Percentiles rank a stretch among this genome's conserved stretches.
Conservation (phyloP, 2,888 invertebrate species). For the Lathronympha strigana region DNA sequence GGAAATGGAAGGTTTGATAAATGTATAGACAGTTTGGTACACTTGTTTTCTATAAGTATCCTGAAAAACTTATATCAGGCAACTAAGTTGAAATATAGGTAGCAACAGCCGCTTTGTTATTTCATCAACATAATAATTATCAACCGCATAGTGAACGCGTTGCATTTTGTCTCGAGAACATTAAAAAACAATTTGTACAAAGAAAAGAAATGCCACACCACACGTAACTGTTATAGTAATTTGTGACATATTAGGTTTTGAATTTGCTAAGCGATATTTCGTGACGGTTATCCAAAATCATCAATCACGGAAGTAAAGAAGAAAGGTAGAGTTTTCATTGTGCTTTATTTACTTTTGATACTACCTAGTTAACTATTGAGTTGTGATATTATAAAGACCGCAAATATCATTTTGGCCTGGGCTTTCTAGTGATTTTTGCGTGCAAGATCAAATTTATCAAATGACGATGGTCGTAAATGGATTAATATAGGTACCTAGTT, state of each 20-base stretch:
- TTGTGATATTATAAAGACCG: too few relatives aligned
- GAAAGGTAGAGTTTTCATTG: neutral
- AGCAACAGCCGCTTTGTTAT: constrained; percentile 7
- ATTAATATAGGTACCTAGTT: too few relatives aligned
- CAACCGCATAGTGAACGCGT: constrained; percentile 18
- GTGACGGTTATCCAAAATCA: constrained; percentile 26
- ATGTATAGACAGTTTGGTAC: too few relatives aligned
- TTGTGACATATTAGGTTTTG: constrained; percentile 40
- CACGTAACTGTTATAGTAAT: constrained; percentile 55
- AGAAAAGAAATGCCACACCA: constrained; percentile 49
- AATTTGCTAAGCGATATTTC: constrained; percentile 34
- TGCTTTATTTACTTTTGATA: neutral
- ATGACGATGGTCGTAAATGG: too few relatives aligned
- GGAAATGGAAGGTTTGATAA: too few relatives aligned
- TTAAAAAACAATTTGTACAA: constrained; percentile 65
- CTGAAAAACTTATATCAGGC: too few relatives aligned
- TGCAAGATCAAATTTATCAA: too few relatives aligned
- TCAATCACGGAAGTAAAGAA: neutral
- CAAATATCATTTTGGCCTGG: too few relatives aligned
- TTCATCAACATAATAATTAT: neutral
- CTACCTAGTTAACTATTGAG: too few relatives aligned
- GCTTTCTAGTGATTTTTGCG: too few relatives aligned
- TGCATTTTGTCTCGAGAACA: constrained; percentile 49
- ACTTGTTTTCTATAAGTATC: too few relatives aligned
- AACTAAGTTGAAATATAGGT: neutral